Evolutionary conservation across 2,888 invertebrate species (phyloP), one percentile per base, ranked within the genome.

Genomic region (Drosophila hamatofila): DNA sequence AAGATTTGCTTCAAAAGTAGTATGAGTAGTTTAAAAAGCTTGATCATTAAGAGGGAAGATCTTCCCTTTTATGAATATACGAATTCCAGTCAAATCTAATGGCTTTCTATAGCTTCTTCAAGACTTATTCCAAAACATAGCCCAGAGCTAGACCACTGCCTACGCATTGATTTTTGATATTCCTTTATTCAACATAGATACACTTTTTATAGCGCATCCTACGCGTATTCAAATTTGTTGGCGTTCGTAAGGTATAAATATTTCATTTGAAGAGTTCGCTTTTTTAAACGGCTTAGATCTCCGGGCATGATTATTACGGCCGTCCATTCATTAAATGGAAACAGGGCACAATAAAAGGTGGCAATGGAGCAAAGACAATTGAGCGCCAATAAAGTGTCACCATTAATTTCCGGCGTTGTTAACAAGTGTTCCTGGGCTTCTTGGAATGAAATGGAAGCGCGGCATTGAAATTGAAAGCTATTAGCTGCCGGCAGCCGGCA

Each of bases 351-450:
- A 39, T 39, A 54, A 54, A 37, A 25, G 39, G 11, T 41, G 37
- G 21, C 18, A 42, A 51, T 21, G 44, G 4, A 35, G 33, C 37
- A 46, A 74, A 41, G 51, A 72, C 73, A 71, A 77, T 84, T 73
- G 77, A 80, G 78, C 84, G 65, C 75, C 83, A 80, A 72, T 80
- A 85, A 83, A 85, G 78, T 83, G 88, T 85, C 75, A 74, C 88
- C 88, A 80, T 83, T 82, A 88, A 88, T 83, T 88, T 85, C 72
- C 88, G 70, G 65, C 66, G 52, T 62, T 75, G 80, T 79, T 75
- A 79, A 72, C 68, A 79, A 79, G 76, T 56, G 70, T 55, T 54
- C 42, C 65, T 46, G 23, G 33, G 35, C 30, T 49, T 48, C 37
- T 21, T 41, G 39, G 14, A 54, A 51, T 39, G 72, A 54, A 65